Evolutionary conservation across 2,797 vertebrate genomes (phyloP).

Genomic region (Poeciliopsis gracilis): DNA sequence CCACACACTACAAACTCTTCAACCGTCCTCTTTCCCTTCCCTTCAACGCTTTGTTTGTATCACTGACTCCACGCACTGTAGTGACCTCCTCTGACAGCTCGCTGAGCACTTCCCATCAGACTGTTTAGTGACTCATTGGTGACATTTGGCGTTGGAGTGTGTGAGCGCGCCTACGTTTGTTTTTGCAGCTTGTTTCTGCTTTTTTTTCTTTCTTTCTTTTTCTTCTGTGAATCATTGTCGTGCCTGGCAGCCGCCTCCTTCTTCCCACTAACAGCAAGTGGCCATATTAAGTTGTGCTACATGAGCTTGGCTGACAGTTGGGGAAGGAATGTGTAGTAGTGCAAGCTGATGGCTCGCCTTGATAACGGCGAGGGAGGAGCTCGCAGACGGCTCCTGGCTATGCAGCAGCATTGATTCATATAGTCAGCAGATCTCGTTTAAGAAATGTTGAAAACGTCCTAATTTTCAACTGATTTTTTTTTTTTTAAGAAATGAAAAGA

Average conservation of each 20-base stretch:
- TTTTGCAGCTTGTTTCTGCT: slow-evolving; percentile 37
- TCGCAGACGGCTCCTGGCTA: slow-evolving; percentile 19
- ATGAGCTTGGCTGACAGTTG: slow-evolving; percentile 10
- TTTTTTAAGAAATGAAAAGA: slow-evolving; percentile 34
- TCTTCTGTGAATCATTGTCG: slow-evolving; percentile 55
- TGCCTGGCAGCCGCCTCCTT: slow-evolving; percentile 17
- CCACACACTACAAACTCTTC: slow-evolving; percentile 34
- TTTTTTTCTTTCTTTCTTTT: slow-evolving; percentile 40
- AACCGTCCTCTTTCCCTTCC: slow-evolving; percentile 53
- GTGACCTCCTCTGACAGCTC: slow-evolving; percentile 34
- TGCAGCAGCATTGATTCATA: slow-evolving; percentile 5
- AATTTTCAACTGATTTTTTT: slow-evolving; percentile 25
- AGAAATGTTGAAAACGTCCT: slow-evolving; percentile 39
- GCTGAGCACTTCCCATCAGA: slow-evolving; percentile 50
- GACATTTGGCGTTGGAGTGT: slow-evolving; percentile 57
- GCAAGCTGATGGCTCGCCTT: slow-evolving; percentile 44
- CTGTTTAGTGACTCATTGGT: slow-evolving; percentile 65
- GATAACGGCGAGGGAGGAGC: slow-evolving; percentile 52
- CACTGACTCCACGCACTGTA: slow-evolving; percentile 27
- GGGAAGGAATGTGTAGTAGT: slow-evolving; percentile 39
- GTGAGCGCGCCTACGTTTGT: slow-evolving; percentile 11
- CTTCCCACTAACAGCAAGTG: slow-evolving; percentile 18
- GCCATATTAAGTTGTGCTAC: slow-evolving; percentile 7
- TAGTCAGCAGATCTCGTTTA: neutral
- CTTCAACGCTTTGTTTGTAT: slow-evolving; percentile 36